These are phyloP conservation scores for Byasa hedistus DNA, from an alignment of 2,888 invertebrate species.

Conservation along the genomic window DNA sequence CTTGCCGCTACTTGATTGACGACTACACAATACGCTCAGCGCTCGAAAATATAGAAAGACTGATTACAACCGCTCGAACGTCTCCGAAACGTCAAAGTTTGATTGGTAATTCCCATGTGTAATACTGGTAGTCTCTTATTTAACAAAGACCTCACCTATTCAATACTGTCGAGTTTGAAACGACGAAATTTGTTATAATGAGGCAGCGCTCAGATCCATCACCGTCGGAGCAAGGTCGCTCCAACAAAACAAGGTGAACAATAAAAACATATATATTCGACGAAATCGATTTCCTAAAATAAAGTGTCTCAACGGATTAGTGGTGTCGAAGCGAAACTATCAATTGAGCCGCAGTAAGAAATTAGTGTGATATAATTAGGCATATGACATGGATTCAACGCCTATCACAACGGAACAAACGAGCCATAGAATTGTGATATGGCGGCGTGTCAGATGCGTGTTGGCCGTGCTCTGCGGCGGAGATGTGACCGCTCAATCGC, in stretches of 20 bases:
- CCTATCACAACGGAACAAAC: conserved; percentile 74
- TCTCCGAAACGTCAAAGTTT: conserved; percentile 72
- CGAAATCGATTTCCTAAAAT: conserved; percentile 41
- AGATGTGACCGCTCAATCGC: conserved; percentile 74
- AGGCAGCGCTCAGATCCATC: conserved; percentile 56
- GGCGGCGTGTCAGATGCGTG: conserved; percentile 68
- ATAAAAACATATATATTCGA: conserved; percentile 43
- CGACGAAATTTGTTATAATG: conserved; percentile 44
- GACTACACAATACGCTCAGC: conserved; percentile 56
- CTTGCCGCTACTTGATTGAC: conserved; percentile 63
- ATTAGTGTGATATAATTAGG: conserved; percentile 73
- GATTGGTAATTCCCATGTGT: conserved; percentile 79
- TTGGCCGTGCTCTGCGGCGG: conserved; percentile 55
- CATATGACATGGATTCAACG: conserved; percentile 76
- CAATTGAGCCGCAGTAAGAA: conserved; percentile 61
- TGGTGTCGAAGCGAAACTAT: conserved; percentile 55
- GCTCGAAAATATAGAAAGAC: conserved; percentile 57
- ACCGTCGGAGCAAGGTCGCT: conserved; percentile 62
- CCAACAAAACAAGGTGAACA: conserved; percentile 50
- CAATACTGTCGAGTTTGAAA: conserved; percentile 44
- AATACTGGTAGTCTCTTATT: conserved; percentile 70
- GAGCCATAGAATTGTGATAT: conserved; percentile 74
- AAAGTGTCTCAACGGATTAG: conserved; percentile 27
- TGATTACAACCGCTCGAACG: conserved; percentile 54
- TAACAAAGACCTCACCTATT: conserved; percentile 43